These are phyloP conservation scores for Oceanodroma tethys DNA, from an alignment of 2,113 vertebrate genomes.

Conservation along the genomic window DNA sequence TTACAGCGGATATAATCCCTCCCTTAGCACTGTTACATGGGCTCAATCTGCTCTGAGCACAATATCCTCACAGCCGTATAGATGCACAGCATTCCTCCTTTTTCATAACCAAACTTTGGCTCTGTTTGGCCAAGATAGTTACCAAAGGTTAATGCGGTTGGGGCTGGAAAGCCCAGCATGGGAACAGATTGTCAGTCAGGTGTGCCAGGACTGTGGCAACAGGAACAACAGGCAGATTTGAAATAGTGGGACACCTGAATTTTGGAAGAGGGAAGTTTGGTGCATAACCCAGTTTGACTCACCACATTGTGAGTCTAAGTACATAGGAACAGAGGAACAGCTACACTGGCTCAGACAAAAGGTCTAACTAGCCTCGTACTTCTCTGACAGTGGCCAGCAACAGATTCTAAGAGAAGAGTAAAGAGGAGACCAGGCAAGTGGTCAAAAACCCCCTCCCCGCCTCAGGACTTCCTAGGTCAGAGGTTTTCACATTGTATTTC, in stretches of 20 bases:
- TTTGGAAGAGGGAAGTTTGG: background rate
- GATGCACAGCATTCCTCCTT: background rate
- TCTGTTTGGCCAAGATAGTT: background rate
- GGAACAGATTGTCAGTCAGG: background rate
- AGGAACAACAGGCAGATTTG: background rate
- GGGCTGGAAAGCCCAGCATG: background rate
- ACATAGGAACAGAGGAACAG: background rate
- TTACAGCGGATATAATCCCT: background rate
- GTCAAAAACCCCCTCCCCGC: background rate
- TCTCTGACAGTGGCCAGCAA: background rate
- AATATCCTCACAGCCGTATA: background rate
- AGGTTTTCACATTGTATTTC: background rate
- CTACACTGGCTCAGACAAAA: background rate
- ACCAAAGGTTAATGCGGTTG: background rate
- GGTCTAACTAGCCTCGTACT: background rate
- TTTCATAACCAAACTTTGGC: background rate
- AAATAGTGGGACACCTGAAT: background rate
- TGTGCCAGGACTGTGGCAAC: background rate
- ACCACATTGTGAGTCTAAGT: background rate
- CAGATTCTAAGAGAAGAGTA: background rate
- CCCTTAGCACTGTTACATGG: background rate
- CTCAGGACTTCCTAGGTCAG: background rate
- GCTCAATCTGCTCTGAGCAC: background rate
- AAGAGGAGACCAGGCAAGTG: background rate
- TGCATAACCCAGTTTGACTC: background rate